Conservation (phyloP, 2,888 invertebrate species). For the Adelognathus sp. region DNA sequence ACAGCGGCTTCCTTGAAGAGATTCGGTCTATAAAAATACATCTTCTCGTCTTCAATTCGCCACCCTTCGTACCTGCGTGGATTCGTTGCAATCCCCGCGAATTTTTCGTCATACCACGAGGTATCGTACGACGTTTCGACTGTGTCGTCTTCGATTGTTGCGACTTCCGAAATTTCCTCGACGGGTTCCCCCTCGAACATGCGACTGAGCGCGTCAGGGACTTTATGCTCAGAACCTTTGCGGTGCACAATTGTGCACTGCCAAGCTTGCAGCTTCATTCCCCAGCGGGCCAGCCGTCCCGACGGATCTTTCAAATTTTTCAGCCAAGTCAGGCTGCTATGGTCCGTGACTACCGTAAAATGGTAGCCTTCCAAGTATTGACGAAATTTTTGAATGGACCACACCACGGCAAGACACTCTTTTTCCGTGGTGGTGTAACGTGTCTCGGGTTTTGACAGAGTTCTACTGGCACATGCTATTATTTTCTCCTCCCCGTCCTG, state of each 20-base stretch:
- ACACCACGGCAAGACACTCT: too few relatives aligned
- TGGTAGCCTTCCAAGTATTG: conserved; percentile 66
- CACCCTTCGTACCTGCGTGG: too few relatives aligned
- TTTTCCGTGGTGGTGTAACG: too few relatives aligned
- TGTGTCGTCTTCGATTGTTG: too few relatives aligned
- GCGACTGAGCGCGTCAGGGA: conserved; percentile 48
- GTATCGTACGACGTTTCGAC: too few relatives aligned
- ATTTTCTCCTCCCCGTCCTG: conserved; percentile 50
- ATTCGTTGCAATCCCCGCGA: too few relatives aligned
- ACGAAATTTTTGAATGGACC: conserved; percentile 60
- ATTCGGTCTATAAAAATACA: conserved; percentile 47
- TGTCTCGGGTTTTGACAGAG: conserved; percentile 31
- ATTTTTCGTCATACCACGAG: too few relatives aligned
- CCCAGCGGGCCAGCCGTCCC: conserved; percentile 48
- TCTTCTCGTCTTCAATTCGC: too few relatives aligned
- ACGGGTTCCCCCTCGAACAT: conserved; percentile 37
- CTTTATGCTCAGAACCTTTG: conserved; percentile 1
- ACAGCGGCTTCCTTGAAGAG: conserved; percentile 15
- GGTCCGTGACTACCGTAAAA: conserved; percentile 68
- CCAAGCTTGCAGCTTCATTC: too few relatives aligned
- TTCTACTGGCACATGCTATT: too few relatives aligned
- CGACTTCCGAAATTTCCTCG: background rate
- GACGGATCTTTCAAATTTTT: conserved; percentile 59
- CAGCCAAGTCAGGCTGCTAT: conserved; percentile 63
- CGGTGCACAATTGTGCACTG: too few relatives aligned